Base-by-base conservation (phyloP, 2,888 invertebrate species). In the Hetaerina titia region DNA sequence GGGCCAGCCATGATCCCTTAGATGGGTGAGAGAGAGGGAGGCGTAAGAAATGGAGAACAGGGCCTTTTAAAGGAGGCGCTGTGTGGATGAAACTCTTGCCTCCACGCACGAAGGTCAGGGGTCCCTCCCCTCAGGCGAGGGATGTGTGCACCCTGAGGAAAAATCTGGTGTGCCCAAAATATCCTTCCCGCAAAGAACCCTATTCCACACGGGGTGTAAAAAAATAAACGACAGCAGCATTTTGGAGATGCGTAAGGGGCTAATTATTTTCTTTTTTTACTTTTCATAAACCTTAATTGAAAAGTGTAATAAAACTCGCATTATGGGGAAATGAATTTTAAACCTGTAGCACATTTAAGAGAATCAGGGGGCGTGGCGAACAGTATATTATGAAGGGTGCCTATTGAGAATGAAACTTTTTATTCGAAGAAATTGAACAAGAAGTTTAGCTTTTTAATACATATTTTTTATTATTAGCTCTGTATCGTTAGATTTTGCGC, bases 121-220 rank as follows among this genome's bases (percentile, higher is more conserved):
- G 19, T 9, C 74, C 74, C n/a, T 25, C 69, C 69, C 5, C 69
- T n/a, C n/a, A 22, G 69, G n/a, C 8, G 69, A 69, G 45, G 45
- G 25, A 31, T 25, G 15, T 11, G 81, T 22, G 25, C 31, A 25
- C 25, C 81, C 81, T 25, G 11, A 81, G 81, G 81, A 81, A 31
- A 81, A 81, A 81, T 81, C 81, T 81, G 81, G 81, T 31, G 81
- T 31, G 69, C n/a, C 69, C 81, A 25, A 81, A 81, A 81, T 81
- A 31, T 31, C 81, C 25, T 31, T n/a, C 31, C 81, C 81, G 69
- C 7, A 69, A 81, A 81, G 25, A 81, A 13, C 81, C 81, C 13
- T 9, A 81, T 25, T 31, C 22, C 81, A 81, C 81, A 25, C 31
- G 31, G 25, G 81, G 31, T 31, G 31, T 22, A 31, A 6, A 81